Evolutionary conservation across 1,140 invertebrate species (phyloP).

Genomic region (Phthorimaea operculella): DNA sequence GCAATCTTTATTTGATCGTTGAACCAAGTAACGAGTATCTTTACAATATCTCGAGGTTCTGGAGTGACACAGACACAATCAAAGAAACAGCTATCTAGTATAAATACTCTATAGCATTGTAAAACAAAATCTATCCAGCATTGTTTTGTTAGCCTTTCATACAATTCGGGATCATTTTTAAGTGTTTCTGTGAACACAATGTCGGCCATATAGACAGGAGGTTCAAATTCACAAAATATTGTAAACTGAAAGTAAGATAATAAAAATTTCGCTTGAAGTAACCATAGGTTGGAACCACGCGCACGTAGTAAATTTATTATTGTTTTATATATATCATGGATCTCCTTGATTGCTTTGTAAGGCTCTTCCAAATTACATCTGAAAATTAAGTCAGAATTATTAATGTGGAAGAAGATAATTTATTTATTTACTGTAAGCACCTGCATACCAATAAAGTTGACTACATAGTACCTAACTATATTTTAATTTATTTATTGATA

Average conservation of each 20-base stretch:
- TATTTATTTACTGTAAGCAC: too few species aligned
- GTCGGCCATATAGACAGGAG: constrained; percentile 31
- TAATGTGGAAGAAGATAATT: too few species aligned
- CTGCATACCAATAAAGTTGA: too few species aligned
- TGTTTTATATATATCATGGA: constrained; percentile 52
- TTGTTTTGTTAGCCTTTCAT: constrained; percentile 55
- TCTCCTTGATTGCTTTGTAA: constrained; percentile 46
- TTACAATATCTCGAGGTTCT: constrained; percentile 38
- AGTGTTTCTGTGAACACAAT: constrained; percentile 37
- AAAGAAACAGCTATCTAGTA: constrained; percentile 58
- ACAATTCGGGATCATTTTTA: constrained; percentile 32
- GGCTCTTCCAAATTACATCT: constrained; percentile 28
- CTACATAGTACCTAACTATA: too few species aligned
- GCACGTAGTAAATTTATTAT: constrained; percentile 44
- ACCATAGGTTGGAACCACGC: constrained; percentile 46
- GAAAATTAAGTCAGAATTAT: neutral
- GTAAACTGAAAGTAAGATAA: constrained; percentile 54
- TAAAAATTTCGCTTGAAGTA: constrained; percentile 47
- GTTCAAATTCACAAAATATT: constrained; percentile 30
- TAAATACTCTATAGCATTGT: constrained; percentile 59
- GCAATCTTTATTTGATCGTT: constrained; percentile 46
- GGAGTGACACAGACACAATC: constrained; percentile 49
- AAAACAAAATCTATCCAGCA: constrained; percentile 59
- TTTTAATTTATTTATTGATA: too few species aligned
- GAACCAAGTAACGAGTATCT: constrained; percentile 45